Conservation (phyloP, 2,797 vertebrate species). For the Pipistrellus pygmaeus region DNA sequence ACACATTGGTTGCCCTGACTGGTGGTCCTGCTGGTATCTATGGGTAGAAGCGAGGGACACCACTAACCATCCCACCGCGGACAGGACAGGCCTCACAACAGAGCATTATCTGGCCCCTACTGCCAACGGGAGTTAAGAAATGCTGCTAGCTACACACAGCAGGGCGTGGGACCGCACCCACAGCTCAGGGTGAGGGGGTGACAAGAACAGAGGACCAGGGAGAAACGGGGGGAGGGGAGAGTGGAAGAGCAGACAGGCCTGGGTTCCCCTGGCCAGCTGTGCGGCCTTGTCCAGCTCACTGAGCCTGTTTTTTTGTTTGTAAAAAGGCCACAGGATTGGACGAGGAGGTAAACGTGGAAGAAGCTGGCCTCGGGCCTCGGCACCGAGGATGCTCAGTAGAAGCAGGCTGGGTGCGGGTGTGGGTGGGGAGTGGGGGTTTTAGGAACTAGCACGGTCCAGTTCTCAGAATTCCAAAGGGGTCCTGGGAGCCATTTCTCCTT, state of each 20-base stretch:
- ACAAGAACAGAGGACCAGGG: background rate
- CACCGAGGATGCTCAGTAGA: background rate
- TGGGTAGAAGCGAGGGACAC: background rate
- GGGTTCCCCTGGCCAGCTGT: background rate
- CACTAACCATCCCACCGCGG: background rate
- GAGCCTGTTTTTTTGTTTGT: background rate
- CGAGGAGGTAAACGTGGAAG: background rate
- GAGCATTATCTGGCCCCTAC: background rate
- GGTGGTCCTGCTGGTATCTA: background rate
- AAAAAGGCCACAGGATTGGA: background rate
- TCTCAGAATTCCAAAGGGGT: background rate
- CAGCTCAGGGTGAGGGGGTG: background rate
- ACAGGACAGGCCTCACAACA: background rate
- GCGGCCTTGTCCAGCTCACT: background rate
- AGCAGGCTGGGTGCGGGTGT: too few species aligned
- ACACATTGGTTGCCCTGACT: background rate
- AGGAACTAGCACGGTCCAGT: background rate
- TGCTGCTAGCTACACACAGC: background rate
- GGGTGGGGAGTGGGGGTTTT: background rate
- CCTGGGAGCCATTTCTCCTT: background rate
- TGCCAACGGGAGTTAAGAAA: background rate
- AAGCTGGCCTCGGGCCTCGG: accelerated
- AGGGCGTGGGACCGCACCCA: accelerated
- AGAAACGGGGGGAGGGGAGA: accelerated
- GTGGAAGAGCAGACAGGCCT: background rate